Evolutionary conservation across 2,113 vertebrate species (phyloP).

Genomic region (Nerophis ophidion): DNA sequence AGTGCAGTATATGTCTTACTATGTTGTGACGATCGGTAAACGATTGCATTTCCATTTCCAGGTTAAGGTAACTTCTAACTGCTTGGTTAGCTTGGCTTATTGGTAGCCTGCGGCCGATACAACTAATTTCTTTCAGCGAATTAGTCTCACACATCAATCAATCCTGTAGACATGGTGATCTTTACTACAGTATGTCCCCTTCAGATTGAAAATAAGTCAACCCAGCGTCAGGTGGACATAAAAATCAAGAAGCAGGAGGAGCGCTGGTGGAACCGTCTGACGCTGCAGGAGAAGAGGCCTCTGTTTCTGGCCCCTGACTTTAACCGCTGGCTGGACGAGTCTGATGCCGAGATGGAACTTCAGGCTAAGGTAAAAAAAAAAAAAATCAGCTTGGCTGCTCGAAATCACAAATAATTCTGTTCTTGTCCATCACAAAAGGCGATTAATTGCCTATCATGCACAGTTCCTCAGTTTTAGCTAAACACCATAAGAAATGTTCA

Average conservation of each 20-base stretch:
- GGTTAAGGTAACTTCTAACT: too few species aligned
- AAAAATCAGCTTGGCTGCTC: neutral
- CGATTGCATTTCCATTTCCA: too few species aligned
- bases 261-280: constrained; percentile 91
- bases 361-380: constrained; percentile 74
- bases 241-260: constrained; percentile 82
- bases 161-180: neutral
- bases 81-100: too few species aligned
- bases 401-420: neutral
- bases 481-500: too few species aligned
- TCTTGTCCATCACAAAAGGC: neutral
- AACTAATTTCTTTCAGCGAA: too few species aligned
- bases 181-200: neutral
- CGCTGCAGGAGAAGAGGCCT: constrained; percentile 87
- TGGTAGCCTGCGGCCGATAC: too few species aligned
- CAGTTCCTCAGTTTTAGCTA: too few species aligned
- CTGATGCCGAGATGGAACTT: constrained; percentile 93
- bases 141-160: too few species aligned
- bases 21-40: too few species aligned
- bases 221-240: constrained; percentile 88
- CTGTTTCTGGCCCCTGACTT: constrained; percentile 89
- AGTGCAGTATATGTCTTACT: too few species aligned
- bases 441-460: too few species aligned
- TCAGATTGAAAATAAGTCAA: constrained; percentile 80
- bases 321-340: constrained; percentile 95